Evolutionary conservation across 2,888 invertebrate species (phyloP).

Genomic region (Drosophila birchii): DNA sequence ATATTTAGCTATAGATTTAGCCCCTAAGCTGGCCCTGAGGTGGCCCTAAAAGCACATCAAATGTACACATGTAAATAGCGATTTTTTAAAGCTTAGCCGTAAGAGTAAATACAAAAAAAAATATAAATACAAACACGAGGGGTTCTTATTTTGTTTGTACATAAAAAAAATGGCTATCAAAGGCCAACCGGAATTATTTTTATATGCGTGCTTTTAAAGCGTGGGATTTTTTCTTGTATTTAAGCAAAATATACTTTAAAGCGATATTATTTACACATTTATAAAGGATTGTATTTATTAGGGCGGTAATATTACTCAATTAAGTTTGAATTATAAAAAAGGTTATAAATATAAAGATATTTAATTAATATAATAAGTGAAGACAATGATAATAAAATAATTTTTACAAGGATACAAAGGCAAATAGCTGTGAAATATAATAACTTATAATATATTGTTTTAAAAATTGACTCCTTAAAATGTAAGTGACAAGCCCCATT

Average conservation of each 20-base stretch:
- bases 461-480: too few relatives aligned
- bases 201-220: not conserved
- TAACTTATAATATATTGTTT: not conserved
- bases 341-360: not conserved
- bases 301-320: not conserved
- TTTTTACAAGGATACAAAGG: not conserved
- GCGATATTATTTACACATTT: too few relatives aligned
- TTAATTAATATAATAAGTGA: not conserved
- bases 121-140: constrained; percentile 9
- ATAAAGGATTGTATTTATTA: not conserved
- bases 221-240: not conserved
- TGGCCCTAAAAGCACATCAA: constrained; percentile 67
- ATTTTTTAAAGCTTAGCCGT: constrained; percentile 53
- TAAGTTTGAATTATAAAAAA: not conserved
- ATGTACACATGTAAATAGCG: constrained; percentile 66
- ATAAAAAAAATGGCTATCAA: constrained; percentile 30
- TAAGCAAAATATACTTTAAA: not conserved
- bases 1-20: constrained; percentile 24
- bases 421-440: not conserved
- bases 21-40: constrained; percentile 47
- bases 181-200: constrained; percentile 1
- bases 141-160: constrained; percentile 3
- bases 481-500: too few relatives aligned
- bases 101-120: constrained; percentile 42
- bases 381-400: not conserved